Base-by-base conservation (phyloP, 2,888 invertebrate genomes). In the Macaria liturata region DNA sequence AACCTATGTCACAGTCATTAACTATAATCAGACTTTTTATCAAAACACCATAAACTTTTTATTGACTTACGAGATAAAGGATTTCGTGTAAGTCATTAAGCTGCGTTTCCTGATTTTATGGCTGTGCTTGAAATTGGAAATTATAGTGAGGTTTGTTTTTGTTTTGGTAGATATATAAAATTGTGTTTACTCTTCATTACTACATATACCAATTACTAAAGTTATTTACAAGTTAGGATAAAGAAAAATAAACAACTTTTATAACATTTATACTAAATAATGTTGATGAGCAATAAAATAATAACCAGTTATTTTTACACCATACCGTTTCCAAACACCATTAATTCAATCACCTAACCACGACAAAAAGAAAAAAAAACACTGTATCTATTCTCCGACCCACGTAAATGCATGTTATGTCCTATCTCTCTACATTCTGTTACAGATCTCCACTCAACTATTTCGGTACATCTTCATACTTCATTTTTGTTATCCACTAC, bases 381-480 rank as follows among this genome's bases (percentile, higher is more conserved):
- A 79, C 76, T 81, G 83, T 82, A 20, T 78, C 73, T 75, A 80
- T 83, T 71, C 69, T 64, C 52, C 81, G 67, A 69, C 86, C 87
- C 85, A 87, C 88, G 82, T 84, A 79, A 81, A 84, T 70, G 78
- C 78, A 69, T 84, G 83, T 83, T 76, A 74, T 73, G 67, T 66
- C 72, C 81, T 87, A 88, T 87, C 87, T 83, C 68, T 61, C 72
- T 71, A 77, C 76, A 83, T 78, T 83, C 74, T 81, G 82, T 78
- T 80, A 79, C 76, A 80, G 76, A 84, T 84, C 84, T 81, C 69
- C 62, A 68, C 60, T 64, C 64, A 64, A 67, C 71, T 70, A 74
- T 76, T 78, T 72, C 73, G 65, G 68, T 77, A 82, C 80, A 75
- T 75, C 80, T 81, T 79, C 76, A 83, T 83, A 78, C 72, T 75